Percentiles rank a stretch among this genome's conserved stretches.
Conservation (phyloP, 1,140 invertebrate genomes). For the Drosophila nigrodunni region DNA sequence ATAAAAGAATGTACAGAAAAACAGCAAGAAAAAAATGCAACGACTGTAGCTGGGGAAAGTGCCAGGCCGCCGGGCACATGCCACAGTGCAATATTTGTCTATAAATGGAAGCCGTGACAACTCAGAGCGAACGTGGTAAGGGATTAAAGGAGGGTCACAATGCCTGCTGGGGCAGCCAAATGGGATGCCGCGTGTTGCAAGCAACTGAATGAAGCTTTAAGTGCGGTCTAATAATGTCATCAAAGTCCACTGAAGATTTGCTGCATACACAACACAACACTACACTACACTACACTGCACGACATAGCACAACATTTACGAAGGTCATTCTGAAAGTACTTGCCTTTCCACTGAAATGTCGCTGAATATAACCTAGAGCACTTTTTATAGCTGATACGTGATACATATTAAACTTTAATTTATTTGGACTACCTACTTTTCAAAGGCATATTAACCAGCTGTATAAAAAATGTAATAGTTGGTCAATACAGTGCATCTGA, state of each 20-base stretch:
- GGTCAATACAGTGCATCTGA: too few species aligned
- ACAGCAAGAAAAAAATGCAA: conserved; percentile 26
- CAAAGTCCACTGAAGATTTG: conserved; percentile 15
- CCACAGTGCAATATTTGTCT: conserved; percentile 73
- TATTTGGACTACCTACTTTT: too few species aligned
- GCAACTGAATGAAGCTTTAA: conserved; percentile 17
- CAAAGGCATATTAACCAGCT: too few species aligned
- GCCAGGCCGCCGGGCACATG: conserved; percentile 62
- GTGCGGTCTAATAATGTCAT: conserved; percentile 37
- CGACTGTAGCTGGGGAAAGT: conserved; percentile 47
- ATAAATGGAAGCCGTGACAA: conserved; percentile 74
- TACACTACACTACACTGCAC: background rate
- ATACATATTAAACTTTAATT: too few species aligned
- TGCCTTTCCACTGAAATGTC: too few species aligned
- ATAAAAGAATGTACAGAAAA: conserved; percentile 32
- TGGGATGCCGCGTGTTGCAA: conserved; percentile 11
- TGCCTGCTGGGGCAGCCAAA: background rate
- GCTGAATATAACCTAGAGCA: too few species aligned
- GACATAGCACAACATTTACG: background rate
- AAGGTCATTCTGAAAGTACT: too few species aligned
- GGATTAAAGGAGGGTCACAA: conserved; percentile 3
- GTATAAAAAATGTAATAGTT: too few species aligned
- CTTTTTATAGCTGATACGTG: too few species aligned
- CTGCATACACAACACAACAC: background rate
- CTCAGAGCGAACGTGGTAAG: conserved; percentile 15